Base-by-base conservation (phyloP, 2,113 vertebrate genomes). In the Hypomesus transpacificus region DNA sequence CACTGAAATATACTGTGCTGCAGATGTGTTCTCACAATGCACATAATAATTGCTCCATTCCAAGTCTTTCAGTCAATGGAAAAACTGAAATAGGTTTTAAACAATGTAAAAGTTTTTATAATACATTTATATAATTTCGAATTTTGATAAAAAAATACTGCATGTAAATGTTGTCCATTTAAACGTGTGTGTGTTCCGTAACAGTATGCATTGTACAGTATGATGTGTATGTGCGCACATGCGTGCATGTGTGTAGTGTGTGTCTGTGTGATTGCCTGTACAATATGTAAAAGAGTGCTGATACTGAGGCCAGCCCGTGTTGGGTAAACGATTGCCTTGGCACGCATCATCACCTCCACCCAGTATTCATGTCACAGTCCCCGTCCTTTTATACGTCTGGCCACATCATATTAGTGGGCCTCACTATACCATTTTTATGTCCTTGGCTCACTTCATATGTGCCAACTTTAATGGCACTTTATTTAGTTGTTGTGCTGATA, bases 321-420 rank as follows among this genome's bases (percentile, higher is more conserved):
- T 59, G 1, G 14, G 57, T 59, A 59, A 20, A 11, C 21, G 17
- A 21, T 59, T 58, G n/a, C 56, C 56, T 22, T 59, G 21, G 57
- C 57, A 59, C 26, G 5, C 26, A 22, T 62, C 21, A 16, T 16
- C 16, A 28, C 60, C 60, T 28, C 60, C 59, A 24, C 21, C 24
- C 59, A 61, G 24, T 61, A 61, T 22, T 28, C 24, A 13, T 62
- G 14, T 31, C 26, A 34, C 31, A 34, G 31, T 34, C 60, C 14
- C 54, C 22, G 75, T 63, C 64, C 68, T 83, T 86, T 84, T 76
- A 81, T 73, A 78, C n/a, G 79, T 82, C 79, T 84, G 80, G 71
- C 78, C 72, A 67, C 61, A 69, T 58, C 53, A 61, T 84, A 52
- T 84, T 70, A 69, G 77, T 71, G 79, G 70, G 58, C 64, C 68